Conservation (phyloP, 2,113 vertebrate genomes). For the Gallinago media region DNA sequence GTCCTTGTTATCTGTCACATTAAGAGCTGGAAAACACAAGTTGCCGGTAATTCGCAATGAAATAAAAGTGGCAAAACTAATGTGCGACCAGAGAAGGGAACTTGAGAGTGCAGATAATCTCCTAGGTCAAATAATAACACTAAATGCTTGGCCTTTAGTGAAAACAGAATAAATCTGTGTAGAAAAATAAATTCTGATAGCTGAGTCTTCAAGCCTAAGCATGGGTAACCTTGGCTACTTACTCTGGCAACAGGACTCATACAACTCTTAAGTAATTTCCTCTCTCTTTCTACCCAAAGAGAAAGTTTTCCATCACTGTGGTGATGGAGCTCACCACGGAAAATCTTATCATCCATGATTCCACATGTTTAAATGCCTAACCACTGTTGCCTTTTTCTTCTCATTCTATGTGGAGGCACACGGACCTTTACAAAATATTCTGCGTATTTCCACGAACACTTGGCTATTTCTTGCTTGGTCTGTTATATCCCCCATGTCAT, state of each 20-base stretch:
- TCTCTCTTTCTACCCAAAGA: not conserved
- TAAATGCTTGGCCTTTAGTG: not conserved
- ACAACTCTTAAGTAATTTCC: not conserved
- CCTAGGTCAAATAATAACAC: not conserved
- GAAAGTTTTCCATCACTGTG: not conserved
- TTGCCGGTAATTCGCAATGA: not conserved
- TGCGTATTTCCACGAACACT: not conserved
- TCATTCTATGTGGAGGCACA: not conserved
- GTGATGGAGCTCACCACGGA: not conserved
- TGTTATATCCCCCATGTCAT: not conserved
- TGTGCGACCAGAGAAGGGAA: not conserved
- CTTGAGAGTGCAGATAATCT: not conserved
- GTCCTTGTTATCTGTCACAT: constrained; percentile 42
- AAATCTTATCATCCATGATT: not conserved
- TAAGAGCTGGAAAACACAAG: constrained; percentile 8
- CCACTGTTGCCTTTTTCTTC: not conserved
- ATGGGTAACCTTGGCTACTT: not conserved
- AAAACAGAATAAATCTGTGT: not conserved
- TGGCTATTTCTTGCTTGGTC: not conserved
- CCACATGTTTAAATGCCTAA: not conserved
- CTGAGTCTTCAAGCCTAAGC: not conserved
- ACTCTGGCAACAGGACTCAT: not conserved
- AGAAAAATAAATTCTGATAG: constrained; percentile 1
- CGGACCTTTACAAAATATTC: not conserved
- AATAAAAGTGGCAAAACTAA: constrained; percentile 21